A percentile compares a stretch with the other conserved stretches of the same genome.
These are phyloP conservation scores for Leptura quadrifasciata DNA, from an alignment of 2,888 invertebrate genomes.

Conservation along the genomic window DNA sequence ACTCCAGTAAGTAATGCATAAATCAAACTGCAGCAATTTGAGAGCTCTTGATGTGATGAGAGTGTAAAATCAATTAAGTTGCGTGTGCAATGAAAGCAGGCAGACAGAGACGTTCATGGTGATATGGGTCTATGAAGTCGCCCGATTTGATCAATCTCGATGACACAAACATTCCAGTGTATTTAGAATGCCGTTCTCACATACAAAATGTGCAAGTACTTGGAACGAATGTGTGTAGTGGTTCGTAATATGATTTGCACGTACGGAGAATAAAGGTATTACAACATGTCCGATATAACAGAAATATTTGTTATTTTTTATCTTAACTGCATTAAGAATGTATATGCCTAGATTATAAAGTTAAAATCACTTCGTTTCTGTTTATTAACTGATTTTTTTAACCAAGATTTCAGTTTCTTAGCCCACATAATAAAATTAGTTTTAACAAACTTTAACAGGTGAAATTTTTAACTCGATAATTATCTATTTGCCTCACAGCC, in stretches of 20 bases:
- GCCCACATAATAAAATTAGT: too few relatives aligned
- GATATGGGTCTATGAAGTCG: slow-evolving; percentile 24
- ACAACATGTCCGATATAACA: slow-evolving; percentile 17
- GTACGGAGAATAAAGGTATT: slow-evolving; percentile 21
- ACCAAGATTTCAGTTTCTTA: too few relatives aligned
- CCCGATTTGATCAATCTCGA: slow-evolving; percentile 42
- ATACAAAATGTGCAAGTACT: slow-evolving; percentile 57
- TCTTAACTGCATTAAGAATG: too few relatives aligned
- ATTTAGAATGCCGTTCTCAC: slow-evolving; percentile 56
- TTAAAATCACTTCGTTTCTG: too few relatives aligned
- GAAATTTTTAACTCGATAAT: too few relatives aligned
- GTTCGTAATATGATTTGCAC: slow-evolving; percentile 42
- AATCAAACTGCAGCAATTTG: slow-evolving; percentile 35
- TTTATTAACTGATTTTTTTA: too few relatives aligned
- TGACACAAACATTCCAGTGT: slow-evolving; percentile 51
- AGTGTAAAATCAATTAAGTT: slow-evolving; percentile 36
- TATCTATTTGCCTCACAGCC: too few relatives aligned
- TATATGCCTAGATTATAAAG: too few relatives aligned
- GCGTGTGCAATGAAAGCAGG: slow-evolving; percentile 17
- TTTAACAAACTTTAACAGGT: too few relatives aligned
- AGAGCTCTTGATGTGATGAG: slow-evolving; percentile 31
- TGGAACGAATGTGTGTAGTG: slow-evolving; percentile 43
- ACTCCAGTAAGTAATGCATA: slow-evolving; percentile 35
- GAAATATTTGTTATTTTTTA: not conserved
- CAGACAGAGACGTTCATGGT: slow-evolving; percentile 23